A percentile compares a stretch with the other conserved stretches of the same genome.
These are phyloP conservation scores for Drosophila ambigua DNA, from an alignment of 1,140 invertebrate genomes.

Conservation along the genomic window DNA sequence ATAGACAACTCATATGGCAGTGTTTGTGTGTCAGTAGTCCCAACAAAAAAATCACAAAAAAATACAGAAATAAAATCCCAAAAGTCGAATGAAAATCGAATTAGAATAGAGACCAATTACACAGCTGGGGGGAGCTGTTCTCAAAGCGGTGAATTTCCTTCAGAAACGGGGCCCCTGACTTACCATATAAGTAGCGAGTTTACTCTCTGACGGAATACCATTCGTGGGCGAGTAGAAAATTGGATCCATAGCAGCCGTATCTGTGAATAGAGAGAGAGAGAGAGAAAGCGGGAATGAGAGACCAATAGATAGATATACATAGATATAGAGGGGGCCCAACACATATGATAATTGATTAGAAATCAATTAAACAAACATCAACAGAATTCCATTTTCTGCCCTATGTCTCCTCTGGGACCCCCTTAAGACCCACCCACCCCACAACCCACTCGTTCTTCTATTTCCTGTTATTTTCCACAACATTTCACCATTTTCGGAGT, in stretches of 20 bases:
- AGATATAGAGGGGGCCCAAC: constrained; percentile 1
- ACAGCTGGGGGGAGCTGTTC: constrained; percentile 23
- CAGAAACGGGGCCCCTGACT: constrained; percentile 29
- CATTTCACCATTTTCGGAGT: constrained; percentile 43
- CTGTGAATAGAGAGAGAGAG: constrained; percentile 43
- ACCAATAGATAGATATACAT: constrained; percentile 1
- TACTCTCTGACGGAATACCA: constrained; percentile 92
- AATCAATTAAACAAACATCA: constrained; percentile 79
- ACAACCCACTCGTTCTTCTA: background rate
- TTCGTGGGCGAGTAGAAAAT: constrained; percentile 87
- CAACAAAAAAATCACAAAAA: constrained; percentile 30
- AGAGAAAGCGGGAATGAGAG: background rate
- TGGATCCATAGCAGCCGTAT: constrained; percentile 85
- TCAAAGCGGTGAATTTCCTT: too few species aligned
- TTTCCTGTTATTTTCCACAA: constrained; percentile 58
- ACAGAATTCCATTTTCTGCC: constrained; percentile 25
- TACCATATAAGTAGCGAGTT: constrained; percentile 93
- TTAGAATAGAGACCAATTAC: constrained; percentile 75
- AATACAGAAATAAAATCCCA: constrained; percentile 12
- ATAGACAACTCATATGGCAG: constrained; percentile 40
- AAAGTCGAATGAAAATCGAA: constrained; percentile 68
- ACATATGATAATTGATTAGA: constrained; percentile 65
- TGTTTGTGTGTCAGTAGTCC: constrained; percentile 43
- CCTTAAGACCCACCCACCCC: background rate
- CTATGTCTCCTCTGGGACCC: background rate